Conservation (phyloP, 1,140 invertebrate species). For the Platorchestia sp. region DNA sequence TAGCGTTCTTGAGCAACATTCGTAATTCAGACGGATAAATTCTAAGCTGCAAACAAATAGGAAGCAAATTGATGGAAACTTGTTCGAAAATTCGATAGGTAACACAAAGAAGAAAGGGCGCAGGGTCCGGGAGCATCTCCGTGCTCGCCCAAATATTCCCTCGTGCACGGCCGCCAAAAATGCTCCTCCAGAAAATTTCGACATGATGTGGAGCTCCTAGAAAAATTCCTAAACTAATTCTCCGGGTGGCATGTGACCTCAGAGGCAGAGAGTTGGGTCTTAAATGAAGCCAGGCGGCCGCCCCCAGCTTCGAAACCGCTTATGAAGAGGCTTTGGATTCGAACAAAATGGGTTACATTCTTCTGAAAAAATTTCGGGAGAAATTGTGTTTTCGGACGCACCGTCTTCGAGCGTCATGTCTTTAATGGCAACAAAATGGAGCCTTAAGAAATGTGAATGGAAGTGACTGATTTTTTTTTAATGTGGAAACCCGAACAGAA, state of each 20-base stretch:
- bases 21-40: background rate
- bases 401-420: background rate
- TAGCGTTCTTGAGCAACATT: background rate
- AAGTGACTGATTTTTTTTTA: background rate
- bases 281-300: conserved; percentile 32
- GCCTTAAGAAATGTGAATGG: background rate
- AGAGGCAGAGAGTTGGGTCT: conserved; percentile 42
- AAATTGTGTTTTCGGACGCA: background rate
- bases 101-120: background rate
- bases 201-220: conserved; percentile 45
- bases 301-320: background rate
- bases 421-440: background rate
- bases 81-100: background rate
- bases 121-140: background rate
- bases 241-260: conserved; percentile 38
- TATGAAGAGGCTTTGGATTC: conserved; percentile 10
- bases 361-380: background rate
- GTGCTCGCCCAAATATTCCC: conserved; percentile 36
- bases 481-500: background rate
- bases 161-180: background rate
- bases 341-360: conserved; percentile 14
- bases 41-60: background rate
- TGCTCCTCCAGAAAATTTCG: background rate
- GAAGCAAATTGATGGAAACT: background rate
- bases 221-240: conserved; percentile 55